Evolutionary conservation across 2,888 invertebrate genomes (phyloP).

Genomic region (Parascotia fuliginaria): DNA sequence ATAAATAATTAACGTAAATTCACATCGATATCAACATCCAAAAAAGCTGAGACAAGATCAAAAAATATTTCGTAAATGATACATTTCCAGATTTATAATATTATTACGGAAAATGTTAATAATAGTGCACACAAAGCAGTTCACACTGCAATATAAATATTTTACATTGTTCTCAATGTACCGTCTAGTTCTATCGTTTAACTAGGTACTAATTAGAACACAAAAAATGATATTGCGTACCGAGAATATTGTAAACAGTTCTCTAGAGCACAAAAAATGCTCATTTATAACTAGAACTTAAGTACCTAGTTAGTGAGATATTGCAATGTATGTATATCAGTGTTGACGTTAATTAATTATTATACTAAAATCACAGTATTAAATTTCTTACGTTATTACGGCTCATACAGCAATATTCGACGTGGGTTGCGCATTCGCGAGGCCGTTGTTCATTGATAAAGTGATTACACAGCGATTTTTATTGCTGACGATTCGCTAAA

Average conservation of each 20-base stretch:
- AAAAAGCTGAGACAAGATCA: background rate
- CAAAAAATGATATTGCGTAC: constrained; percentile 49
- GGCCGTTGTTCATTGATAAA: constrained; percentile 34
- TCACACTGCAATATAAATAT: constrained; percentile 24
- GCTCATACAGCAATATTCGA: constrained; percentile 22
- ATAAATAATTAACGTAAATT: no score
- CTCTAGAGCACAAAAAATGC: constrained; percentile 50
- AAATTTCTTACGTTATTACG: constrained; percentile 39
- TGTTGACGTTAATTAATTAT: constrained; percentile 10
- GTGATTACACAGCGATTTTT: constrained; percentile 33
- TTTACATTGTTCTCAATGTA: constrained; percentile 35
- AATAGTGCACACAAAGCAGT: constrained; percentile 16
- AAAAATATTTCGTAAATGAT: background rate
- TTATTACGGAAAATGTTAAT: constrained; percentile 2
- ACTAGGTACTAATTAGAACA: constrained; percentile 54
- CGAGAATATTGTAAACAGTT: constrained; percentile 37
- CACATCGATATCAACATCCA: no score
- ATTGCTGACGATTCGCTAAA: constrained; percentile 11
- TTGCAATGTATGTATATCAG: constrained; percentile 38
- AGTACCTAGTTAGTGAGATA: constrained; percentile 44
- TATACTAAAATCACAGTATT: constrained; percentile 15
- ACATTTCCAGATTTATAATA: background rate
- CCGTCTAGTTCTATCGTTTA: constrained; percentile 39
- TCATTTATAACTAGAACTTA: constrained; percentile 46
- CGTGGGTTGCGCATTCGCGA: constrained; percentile 16